Base-by-base conservation (phyloP, 2,113 vertebrate genomes). In the Meles meles region DNA sequence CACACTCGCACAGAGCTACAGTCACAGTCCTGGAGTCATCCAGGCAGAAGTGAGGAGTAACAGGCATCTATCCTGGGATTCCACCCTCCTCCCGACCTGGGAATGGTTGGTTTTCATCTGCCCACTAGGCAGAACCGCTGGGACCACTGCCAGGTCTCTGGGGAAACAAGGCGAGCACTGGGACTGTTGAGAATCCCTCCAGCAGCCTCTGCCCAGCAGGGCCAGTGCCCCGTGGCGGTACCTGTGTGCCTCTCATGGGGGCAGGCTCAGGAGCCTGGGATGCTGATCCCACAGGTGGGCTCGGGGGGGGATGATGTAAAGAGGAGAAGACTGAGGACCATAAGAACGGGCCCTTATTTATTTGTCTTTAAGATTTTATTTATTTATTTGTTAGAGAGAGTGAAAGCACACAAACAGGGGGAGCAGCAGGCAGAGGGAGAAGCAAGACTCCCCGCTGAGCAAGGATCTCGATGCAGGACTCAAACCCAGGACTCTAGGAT, bases 381-480 rank as follows among this genome's bases (percentile, higher is more conserved):
- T 14, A 31, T 39, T 25, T 72, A 39, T 25, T 72, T 25, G 21
- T 42, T 11, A 69, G 67, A 72, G 34, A 13, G 10, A 69, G 67
- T 39, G 67, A 13, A 1, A 13, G 37, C 2, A 1, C 11, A 72
- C 1, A 39, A 72, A 11, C 71, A 25, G 6, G 37, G 37, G 71
- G 12, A 39, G 71, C 2, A 37, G 37, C 71, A 42, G 71, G 5
- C 37, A 37, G 71, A 39, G 37, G 71, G 37, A 34, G 63, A 65
- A 65, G 29, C 29, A 65, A 65, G 29, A 13, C 63, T 65, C 13
- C 63, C 63, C 6, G 6, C 13, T 31, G 63, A 15, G 27, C 5
- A 3, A 15, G 29, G 29, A 65, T 13, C 29, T 29, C 13, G 0
- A 31, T 6, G 2, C 0, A 15, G 13, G 67, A 9, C 67, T 69